These are phyloP conservation scores for Julus scandinavius DNA, from an alignment of 2,888 invertebrate species.

Conservation along the genomic window DNA sequence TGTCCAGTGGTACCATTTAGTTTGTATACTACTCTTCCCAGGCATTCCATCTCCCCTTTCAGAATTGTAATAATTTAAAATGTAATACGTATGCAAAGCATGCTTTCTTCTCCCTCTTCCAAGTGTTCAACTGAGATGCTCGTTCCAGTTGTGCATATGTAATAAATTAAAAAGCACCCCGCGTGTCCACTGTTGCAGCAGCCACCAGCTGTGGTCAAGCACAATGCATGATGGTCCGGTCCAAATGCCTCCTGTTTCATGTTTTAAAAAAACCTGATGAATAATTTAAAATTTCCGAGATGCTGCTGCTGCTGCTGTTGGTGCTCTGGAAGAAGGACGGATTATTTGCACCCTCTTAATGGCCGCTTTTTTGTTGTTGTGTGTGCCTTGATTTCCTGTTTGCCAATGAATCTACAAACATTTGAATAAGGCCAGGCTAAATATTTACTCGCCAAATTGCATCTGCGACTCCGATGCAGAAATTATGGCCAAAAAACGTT, in stretches of 20 bases:
- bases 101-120: background rate
- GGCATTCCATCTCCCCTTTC: constrained; percentile 15
- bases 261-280: background rate
- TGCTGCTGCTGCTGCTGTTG: background rate
- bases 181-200: background rate
- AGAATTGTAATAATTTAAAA: background rate
- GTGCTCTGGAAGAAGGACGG: background rate
- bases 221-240: background rate
- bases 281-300: background rate
- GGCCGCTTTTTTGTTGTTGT: background rate
- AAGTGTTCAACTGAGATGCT: too few relatives aligned
- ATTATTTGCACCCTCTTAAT: background rate
- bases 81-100: constrained; percentile 23
- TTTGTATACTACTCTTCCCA: background rate
- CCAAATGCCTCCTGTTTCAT: background rate
- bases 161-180: background rate
- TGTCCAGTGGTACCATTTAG: background rate
- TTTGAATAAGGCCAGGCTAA: background rate
- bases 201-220: constrained; percentile 25
- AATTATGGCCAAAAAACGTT: background rate
- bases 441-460: constrained; percentile 9
- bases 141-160: constrained; percentile 33
- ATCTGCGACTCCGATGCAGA: background rate
- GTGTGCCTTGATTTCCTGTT: constrained; percentile 19
- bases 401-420: background rate